Evolutionary conservation across 2,797 vertebrate species (phyloP).

Genomic region (Picus viridis): DNA sequence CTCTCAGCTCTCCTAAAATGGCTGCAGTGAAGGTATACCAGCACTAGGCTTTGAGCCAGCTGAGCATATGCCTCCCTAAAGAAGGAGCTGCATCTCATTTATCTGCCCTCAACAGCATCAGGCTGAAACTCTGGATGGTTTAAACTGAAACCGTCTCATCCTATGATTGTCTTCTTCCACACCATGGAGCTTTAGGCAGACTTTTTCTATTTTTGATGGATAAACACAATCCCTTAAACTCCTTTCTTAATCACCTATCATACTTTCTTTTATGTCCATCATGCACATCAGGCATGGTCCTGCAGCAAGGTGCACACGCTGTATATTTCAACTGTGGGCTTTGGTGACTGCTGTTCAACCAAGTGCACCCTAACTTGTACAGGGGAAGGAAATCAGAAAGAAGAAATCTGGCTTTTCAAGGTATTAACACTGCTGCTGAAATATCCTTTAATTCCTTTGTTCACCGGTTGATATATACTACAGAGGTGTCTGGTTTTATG

Average conservation of each 20-base stretch:
- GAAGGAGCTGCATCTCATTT: not conserved
- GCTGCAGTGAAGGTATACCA: not conserved
- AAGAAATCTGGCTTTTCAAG: not conserved
- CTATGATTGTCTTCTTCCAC: not conserved
- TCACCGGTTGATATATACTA: not conserved
- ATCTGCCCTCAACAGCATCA: not conserved
- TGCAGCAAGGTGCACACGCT: not conserved
- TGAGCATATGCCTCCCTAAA: not conserved
- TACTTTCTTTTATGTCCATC: fast-evolving
- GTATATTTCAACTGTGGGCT: not conserved
- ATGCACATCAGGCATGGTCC: fast-evolving
- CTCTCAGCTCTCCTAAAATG: not conserved
- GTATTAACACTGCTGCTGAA: not conserved
- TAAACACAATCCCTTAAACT: not conserved
- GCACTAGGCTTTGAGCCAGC: not conserved
- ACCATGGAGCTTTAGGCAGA: not conserved
- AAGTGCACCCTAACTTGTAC: not conserved
- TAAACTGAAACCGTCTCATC: not conserved
- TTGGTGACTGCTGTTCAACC: not conserved
- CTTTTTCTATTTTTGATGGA: not conserved
- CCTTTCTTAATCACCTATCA: not conserved
- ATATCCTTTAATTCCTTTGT: not conserved
- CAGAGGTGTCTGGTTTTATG: not conserved
- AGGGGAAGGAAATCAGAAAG: not conserved
- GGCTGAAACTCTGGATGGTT: not conserved